Conservation (phyloP, 2,797 vertebrate genomes). For the Platalea minor region DNA sequence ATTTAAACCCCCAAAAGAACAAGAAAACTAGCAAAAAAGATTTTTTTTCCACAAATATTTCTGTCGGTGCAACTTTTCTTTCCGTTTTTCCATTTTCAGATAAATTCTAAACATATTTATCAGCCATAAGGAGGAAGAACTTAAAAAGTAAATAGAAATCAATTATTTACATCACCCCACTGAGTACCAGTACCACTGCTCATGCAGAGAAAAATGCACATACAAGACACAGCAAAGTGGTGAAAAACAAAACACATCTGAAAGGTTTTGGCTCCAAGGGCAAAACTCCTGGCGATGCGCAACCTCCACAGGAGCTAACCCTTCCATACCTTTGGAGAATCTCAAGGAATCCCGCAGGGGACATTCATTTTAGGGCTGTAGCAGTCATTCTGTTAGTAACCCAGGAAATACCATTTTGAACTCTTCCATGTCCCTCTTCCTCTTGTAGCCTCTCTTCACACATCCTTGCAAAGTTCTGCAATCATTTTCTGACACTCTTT, state of each 20-base stretch:
- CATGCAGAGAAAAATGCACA: neutral
- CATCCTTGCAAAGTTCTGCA: neutral
- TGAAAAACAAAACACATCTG: neutral
- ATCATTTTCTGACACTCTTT: neutral
- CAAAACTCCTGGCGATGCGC: neutral
- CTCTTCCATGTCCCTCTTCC: neutral
- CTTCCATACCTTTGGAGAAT: neutral
- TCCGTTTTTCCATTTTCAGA: neutral
- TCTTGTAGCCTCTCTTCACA: neutral
- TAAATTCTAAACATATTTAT: neutral
- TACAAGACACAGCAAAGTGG: accelerated
- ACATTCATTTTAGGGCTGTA: neutral
- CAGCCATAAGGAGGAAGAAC: neutral
- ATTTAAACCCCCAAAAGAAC: neutral
- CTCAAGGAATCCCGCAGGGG: neutral
- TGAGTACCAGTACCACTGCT: neutral
- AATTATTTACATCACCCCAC: neutral
- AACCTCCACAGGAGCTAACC: neutral
- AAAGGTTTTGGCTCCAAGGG: neutral
- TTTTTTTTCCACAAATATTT: neutral
- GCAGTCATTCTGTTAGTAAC: neutral
- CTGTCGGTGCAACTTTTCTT: neutral
- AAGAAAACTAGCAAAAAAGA: neutral
- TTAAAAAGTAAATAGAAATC: neutral
- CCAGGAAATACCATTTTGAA: neutral